phyloP scores from a whole-genome alignment of 2,888 invertebrate genomes.

The Caenorhabditis sulstoni region DNA sequence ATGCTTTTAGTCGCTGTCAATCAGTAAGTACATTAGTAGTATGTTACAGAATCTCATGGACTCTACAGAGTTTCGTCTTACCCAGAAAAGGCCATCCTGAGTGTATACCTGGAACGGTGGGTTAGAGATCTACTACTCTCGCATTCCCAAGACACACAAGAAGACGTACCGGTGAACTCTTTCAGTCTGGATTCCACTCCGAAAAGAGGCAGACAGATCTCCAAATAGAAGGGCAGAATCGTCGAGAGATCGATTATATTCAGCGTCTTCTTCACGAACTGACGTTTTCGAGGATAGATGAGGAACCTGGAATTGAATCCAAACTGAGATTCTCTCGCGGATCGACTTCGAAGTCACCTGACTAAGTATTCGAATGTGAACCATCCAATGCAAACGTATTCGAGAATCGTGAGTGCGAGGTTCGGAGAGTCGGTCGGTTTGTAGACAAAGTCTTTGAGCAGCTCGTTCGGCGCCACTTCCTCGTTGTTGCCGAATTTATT shows the following conservation, averaged over 20 bases:
- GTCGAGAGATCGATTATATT: constrained; percentile 79
- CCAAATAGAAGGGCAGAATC: constrained; percentile 79
- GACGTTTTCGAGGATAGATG: constrained; percentile 71
- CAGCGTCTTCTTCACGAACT: constrained; percentile 73
- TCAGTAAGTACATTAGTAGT: constrained; percentile 25
- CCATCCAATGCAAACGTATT: constrained; percentile 80
- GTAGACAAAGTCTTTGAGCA: constrained; percentile 62
- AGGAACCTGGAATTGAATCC: constrained; percentile 69
- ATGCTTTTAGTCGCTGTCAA: constrained; percentile 27
- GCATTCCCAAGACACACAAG: background rate
- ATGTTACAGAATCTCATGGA: constrained; percentile 24
- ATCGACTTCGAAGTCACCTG: too few relatives aligned
- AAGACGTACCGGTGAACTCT: constrained; percentile 74
- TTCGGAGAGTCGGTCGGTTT: constrained; percentile 77
- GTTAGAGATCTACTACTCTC: too few relatives aligned
- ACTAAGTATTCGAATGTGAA: constrained; percentile 78
- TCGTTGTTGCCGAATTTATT: constrained; percentile 58
- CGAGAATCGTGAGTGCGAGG: constrained; percentile 68
- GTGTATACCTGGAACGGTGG: constrained; percentile 40
- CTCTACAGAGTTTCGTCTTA: constrained; percentile 13
- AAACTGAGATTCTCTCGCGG: too few relatives aligned
- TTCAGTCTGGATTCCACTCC: constrained; percentile 76
- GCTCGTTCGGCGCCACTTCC: constrained; percentile 51
- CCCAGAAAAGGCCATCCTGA: constrained; percentile 54
- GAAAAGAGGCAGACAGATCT: constrained; percentile 72